Conservation (phyloP, 1,140 invertebrate species). For the Drosophila setifemur region DNA sequence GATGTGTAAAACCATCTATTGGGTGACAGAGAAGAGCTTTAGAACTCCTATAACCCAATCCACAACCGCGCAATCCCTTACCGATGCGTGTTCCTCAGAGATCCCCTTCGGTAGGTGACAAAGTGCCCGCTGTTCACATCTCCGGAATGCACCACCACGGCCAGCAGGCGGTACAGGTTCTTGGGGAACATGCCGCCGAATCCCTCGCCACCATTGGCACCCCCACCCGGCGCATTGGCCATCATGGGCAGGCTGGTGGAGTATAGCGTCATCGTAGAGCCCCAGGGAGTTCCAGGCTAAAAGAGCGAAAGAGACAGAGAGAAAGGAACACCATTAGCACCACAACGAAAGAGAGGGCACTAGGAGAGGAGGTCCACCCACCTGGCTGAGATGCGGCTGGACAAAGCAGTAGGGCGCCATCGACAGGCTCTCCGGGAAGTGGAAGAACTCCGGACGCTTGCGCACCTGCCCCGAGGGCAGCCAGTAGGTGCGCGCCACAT, state of each 20-base stretch:
- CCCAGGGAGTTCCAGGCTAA: conserved; percentile 80
- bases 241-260: conserved; percentile 75
- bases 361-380: conserved; percentile 40
- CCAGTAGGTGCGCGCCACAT: conserved; percentile 94
- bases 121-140: conserved; percentile 94
- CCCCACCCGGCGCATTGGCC: background rate
- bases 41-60: background rate
- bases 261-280: conserved; percentile 77
- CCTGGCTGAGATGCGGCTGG: conserved; percentile 84
- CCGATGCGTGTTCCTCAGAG: conserved; percentile 84
- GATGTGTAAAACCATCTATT: conserved; percentile 87
- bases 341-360: conserved; percentile 5
- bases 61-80: conserved; percentile 53
- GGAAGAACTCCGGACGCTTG: conserved; percentile 93
- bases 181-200: conserved; percentile 82
- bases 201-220: conserved; percentile 51
- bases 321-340: background rate
- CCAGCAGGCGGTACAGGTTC: conserved; percentile 88
- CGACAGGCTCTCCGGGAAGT: conserved; percentile 91
- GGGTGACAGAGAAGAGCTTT: background rate
- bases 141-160: conserved; percentile 95
- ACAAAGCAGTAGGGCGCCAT: conserved; percentile 90
- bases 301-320: background rate
- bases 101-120: conserved; percentile 92
- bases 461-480: conserved; percentile 87